phyloP scores from a whole-genome alignment of 2,113 vertebrate genomes.

The Eleginops maclovinus region DNA sequence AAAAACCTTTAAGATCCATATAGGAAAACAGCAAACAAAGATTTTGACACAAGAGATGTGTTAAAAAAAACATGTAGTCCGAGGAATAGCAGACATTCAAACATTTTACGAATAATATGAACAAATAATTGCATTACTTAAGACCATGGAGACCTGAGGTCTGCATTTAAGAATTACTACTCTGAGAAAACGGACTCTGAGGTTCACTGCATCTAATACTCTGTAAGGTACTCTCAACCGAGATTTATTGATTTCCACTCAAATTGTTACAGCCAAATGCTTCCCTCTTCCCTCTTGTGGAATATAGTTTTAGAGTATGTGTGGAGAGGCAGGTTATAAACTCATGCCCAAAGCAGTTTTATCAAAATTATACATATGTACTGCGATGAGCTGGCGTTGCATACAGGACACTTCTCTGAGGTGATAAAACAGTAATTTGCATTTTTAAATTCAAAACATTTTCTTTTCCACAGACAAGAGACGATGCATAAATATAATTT shows the following conservation, averaged over 20 bases:
- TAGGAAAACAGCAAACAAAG: not conserved
- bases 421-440: slow-evolving; percentile 52
- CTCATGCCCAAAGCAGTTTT: slow-evolving; percentile 31
- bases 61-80: not conserved
- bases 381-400: slow-evolving; percentile 8
- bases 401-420: slow-evolving; percentile 18
- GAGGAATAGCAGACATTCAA: not conserved
- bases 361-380: slow-evolving; percentile 41
- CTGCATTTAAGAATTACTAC: not conserved
- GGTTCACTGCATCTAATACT: slow-evolving; percentile 1
- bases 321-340: slow-evolving; percentile 2
- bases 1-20: not conserved
- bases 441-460: slow-evolving; percentile 52
- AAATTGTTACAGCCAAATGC: slow-evolving; percentile 27
- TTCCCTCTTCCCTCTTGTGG: not conserved
- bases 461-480: slow-evolving; percentile 23
- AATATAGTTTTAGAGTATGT: not conserved
- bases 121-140: not conserved
- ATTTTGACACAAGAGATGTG: not conserved
- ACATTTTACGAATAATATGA: not conserved
- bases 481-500: slow-evolving; percentile 40
- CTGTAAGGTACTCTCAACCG: not conserved
- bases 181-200: not conserved
- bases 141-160: not conserved
- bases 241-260: slow-evolving; percentile 47